phyloP scores from a whole-genome alignment of 2,113 vertebrate genomes.

The Amazona guildingii region DNA sequence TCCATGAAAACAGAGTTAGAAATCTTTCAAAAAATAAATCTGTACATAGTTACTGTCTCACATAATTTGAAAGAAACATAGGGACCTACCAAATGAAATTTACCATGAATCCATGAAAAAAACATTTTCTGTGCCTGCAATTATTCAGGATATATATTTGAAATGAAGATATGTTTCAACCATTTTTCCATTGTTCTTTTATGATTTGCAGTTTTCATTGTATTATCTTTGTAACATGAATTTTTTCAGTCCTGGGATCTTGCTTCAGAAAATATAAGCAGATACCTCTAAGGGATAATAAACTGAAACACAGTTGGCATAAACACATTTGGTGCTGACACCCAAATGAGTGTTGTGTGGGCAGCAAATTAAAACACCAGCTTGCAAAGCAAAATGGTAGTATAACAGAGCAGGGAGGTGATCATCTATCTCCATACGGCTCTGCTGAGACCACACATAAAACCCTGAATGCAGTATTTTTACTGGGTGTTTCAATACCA shows the following conservation, averaged over 20 bases:
- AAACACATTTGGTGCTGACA: slow-evolving; percentile 49
- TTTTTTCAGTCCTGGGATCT: background rate
- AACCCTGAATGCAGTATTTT: background rate
- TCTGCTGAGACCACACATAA: background rate
- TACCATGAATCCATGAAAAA: background rate
- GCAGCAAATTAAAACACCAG: slow-evolving; percentile 63
- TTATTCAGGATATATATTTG: background rate
- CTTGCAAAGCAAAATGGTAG: slow-evolving; percentile 57
- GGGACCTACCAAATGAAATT: background rate
- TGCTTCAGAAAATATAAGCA: background rate
- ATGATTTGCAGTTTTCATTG: background rate
- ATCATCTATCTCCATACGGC: slow-evolving; percentile 56
- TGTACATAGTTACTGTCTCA: background rate
- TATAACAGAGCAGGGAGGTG: slow-evolving; percentile 51
- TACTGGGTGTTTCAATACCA: background rate
- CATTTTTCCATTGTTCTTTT: background rate
- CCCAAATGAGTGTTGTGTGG: slow-evolving; percentile 44
- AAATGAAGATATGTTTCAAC: background rate
- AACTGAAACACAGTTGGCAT: slow-evolving; percentile 44
- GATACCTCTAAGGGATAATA: slow-evolving; percentile 23
- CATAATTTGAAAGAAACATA: background rate
- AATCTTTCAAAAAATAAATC: background rate
- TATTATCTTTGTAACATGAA: background rate
- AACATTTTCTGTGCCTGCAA: background rate
- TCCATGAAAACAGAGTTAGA: background rate